Evolutionary conservation across 2,797 vertebrate species (phyloP).

Genomic region (Uromys caudimaculatus): DNA sequence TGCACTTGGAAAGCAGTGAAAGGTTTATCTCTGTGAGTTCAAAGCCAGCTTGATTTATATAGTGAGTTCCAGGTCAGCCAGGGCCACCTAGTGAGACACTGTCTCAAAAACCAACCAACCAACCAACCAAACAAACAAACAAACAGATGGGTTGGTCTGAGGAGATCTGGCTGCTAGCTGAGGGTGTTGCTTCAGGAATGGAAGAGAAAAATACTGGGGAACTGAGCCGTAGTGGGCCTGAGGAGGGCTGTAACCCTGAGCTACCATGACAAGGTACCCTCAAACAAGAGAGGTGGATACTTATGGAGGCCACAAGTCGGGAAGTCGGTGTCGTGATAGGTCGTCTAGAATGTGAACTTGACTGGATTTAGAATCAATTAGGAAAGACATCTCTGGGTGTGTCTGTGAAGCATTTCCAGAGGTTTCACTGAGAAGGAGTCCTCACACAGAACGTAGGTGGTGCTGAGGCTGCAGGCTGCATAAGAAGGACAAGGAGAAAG

Average conservation of each 20-base stretch:
- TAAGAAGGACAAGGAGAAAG: background rate
- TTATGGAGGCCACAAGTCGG: background rate
- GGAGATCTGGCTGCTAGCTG: background rate
- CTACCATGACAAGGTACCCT: background rate
- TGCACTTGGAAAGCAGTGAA: background rate
- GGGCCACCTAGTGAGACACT: background rate
- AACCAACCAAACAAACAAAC: background rate
- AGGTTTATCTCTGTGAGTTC: background rate
- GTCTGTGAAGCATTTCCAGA: background rate
- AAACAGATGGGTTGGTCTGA: background rate
- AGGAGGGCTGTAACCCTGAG: background rate
- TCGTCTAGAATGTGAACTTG: background rate
- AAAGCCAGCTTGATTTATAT: background rate
- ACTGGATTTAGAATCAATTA: background rate
- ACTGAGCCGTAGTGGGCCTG: background rate
- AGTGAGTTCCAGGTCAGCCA: background rate
- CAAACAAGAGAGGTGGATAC: background rate
- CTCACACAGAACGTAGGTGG: background rate
- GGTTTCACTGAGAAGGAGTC: background rate
- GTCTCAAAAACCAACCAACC: background rate
- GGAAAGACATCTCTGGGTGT: background rate
- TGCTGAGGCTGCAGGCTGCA: too few species aligned
- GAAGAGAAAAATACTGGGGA: background rate
- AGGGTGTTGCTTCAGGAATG: background rate
- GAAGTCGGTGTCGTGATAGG: background rate